These are phyloP conservation scores for Aphrocallistes beatrix DNA, from an alignment of 37 sponge, comb jelly and placozoan species.

Conservation along the genomic window DNA sequence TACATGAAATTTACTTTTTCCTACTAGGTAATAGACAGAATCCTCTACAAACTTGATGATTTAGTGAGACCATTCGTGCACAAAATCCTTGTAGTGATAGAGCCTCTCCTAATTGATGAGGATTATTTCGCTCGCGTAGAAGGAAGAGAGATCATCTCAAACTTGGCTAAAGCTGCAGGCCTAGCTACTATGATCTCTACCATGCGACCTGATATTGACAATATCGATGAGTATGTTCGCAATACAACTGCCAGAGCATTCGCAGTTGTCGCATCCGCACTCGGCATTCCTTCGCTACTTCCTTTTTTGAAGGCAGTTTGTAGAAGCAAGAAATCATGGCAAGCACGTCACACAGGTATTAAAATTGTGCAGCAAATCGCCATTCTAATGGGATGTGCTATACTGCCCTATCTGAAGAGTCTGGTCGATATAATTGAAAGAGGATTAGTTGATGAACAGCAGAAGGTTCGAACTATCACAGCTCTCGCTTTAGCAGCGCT, in stretches of 20 bases:
- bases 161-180: constrained; percentile 98
- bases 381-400: constrained; percentile 99
- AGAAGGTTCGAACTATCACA: constrained; percentile 98
- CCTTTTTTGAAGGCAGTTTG: constrained; percentile 99
- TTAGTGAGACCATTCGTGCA: constrained; percentile 96
- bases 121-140: constrained; percentile 98
- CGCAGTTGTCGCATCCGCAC: constrained; percentile 98
- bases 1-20: background rate
- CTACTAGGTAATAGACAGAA: constrained; percentile 56
- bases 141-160: constrained; percentile 97
- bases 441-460: constrained; percentile 91
- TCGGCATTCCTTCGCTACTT: constrained; percentile 95
- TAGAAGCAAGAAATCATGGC: constrained; percentile 97
- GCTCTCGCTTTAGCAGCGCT: constrained; percentile 96
- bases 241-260: constrained; percentile 99
- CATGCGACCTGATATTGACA: constrained; percentile 99
- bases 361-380: constrained; percentile 97
- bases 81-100: constrained; percentile 98
- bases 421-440: constrained; percentile 95
- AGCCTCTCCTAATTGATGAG: constrained; percentile 96
- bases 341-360: constrained; percentile 94
- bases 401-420: constrained; percentile 85
- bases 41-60: constrained; percentile 97
- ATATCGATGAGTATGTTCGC: constrained; percentile 95
- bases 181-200: constrained; percentile 99